phyloP scores from a whole-genome alignment of 1,140 invertebrate species.

The Drosophila tani region DNA sequence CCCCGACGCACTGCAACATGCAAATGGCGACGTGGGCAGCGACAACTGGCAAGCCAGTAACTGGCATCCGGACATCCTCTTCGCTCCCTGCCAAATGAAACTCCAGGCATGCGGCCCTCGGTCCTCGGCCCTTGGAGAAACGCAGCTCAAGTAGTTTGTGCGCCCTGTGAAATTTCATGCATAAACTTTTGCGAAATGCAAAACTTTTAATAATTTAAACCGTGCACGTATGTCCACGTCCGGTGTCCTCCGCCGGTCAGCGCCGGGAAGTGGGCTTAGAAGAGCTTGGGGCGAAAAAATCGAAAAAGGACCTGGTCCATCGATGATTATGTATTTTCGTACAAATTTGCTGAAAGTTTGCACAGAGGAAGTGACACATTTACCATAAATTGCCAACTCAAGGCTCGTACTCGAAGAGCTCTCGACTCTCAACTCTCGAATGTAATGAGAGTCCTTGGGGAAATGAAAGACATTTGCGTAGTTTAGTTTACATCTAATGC shows the following conservation, averaged over 20 bases:
- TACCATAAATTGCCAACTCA: constrained; percentile 27
- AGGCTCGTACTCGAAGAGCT: constrained; percentile 6
- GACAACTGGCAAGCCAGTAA: constrained; percentile 18
- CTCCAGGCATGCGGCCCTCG: constrained; percentile 10
- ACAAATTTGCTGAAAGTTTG: constrained; percentile 49
- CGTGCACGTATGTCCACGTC: constrained; percentile 61
- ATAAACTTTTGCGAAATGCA: constrained; percentile 76
- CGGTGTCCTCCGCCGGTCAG: constrained; percentile 35
- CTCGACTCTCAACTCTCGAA: neutral
- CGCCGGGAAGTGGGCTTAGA: constrained; percentile 43
- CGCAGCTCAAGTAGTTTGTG: constrained; percentile 75
- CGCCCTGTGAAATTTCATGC: constrained; percentile 79
- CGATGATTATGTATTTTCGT: constrained; percentile 44
- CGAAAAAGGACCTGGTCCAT: constrained; percentile 25
- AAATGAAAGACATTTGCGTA: constrained; percentile 21
- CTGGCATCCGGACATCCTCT: constrained; percentile 47
- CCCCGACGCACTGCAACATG: constrained; percentile 47
- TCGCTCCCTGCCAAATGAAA: constrained; percentile 34
- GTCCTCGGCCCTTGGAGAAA: constrained; percentile 38
- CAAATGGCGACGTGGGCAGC: constrained; percentile 55
- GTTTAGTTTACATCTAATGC: constrained; percentile 77
- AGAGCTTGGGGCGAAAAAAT: constrained; percentile 49
- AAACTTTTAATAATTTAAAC: constrained; percentile 81
- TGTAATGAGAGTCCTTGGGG: constrained; percentile 9
- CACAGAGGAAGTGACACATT: constrained; percentile 36